Base-by-base conservation (phyloP, 2,797 vertebrate species). In the Anabas testudineus region DNA sequence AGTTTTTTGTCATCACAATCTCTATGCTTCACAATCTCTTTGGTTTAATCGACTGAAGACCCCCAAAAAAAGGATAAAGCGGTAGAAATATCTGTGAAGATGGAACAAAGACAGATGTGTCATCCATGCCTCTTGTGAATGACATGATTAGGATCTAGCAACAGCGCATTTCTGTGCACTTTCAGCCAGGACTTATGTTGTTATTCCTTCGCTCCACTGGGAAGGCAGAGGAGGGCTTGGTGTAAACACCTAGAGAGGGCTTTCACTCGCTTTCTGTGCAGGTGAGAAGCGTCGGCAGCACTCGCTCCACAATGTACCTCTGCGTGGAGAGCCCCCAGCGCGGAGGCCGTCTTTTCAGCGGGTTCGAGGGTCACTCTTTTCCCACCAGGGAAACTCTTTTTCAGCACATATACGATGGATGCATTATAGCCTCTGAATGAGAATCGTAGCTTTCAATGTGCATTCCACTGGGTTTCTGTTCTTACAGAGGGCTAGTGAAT, bases 331-430 rank as follows among this genome's bases (percentile, higher is more conserved):
- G 82, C 68, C 81, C 78, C 49, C 24, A 18, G 87, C 71, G 85
- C 82, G 80, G 90, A 88, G 79, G 59, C 84, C 87, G 88, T 91
- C 70, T 88, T 83, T 86, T 84, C 89, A 78, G 34, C 0, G 89
- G 94, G 96, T 96, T 92, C 93, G 94, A 91, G 96, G 96, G 96
- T 95, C 95, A 95, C 89, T 58, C 88, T 65, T 90, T 97, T 97
- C 96, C 95, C 96, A 97, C 94, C 92, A 26, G 91, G 80, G 93
- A 92, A 94, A 93, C 87, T 90, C 87, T 92, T 90, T 93, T 94
- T 95, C 92, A 94, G 87, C 93, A 88, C 84, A 91, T 94, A 87
- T 92, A 92, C 75, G 92, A 92, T 82, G 87, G 90, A 88, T 84
- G 93, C 88, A 91, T 95, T 89, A 94, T 93, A 93, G 93, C 93